Conservation (phyloP, 2,888 invertebrate genomes). For the Chymomyza amoena region DNA sequence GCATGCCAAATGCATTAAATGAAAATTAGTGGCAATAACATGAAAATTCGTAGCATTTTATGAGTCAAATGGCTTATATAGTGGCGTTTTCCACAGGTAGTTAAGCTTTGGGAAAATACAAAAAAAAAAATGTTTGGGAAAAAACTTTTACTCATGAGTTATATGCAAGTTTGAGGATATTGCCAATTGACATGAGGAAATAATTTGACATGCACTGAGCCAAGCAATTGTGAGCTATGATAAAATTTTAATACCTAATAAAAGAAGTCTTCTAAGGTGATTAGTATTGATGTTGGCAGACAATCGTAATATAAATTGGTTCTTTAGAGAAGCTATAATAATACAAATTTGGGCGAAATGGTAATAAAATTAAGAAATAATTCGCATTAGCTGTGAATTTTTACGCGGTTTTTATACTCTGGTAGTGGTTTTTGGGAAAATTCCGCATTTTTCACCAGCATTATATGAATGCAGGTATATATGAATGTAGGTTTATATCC, state of each 20-base stretch:
- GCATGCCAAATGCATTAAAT: constrained; percentile 45
- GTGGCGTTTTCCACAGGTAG: constrained; percentile 23
- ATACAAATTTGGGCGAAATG: no score
- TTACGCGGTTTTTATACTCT: no score
- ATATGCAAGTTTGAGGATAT: constrained; percentile 4
- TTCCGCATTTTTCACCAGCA: no score
- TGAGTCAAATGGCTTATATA: constrained; percentile 28
- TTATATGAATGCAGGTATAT: no score
- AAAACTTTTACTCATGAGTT: constrained; percentile 47
- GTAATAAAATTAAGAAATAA: no score
- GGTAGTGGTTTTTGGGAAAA: no score
- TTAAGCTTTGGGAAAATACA: constrained; percentile 21
- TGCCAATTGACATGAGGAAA: constrained; percentile 68
- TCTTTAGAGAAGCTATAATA: no score
- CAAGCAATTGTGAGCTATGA: constrained; percentile 43
- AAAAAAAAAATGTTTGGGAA: not conserved
- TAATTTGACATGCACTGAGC: constrained; percentile 62
- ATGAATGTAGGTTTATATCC: no score
- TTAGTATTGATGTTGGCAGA: not conserved
- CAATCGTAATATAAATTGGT: no score
- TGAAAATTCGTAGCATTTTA: constrained; percentile 65
- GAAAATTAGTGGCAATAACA: constrained; percentile 71
- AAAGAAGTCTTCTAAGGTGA: not conserved
- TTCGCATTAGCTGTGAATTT: no score
- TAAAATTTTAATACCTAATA: constrained; percentile 12